phyloP scores from a whole-genome alignment of 37 sponge, comb jelly and placozoan genomes.

The Beroe ovata region DNA sequence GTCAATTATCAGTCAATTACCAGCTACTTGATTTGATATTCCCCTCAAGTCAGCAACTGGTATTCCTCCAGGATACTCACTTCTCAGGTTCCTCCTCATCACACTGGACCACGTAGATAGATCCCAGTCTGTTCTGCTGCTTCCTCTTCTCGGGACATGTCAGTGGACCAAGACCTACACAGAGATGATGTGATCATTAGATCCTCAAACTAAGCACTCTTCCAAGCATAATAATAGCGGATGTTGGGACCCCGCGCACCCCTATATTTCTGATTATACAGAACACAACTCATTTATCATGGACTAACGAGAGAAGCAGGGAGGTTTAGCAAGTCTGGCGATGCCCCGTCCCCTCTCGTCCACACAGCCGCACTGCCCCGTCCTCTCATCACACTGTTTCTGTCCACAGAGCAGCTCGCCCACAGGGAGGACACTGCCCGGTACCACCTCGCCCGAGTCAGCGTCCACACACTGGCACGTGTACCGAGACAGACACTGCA shows the following conservation, averaged over 20 bases:
- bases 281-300: too few species aligned
- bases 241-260: too few species aligned
- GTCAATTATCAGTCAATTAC: too few species aligned
- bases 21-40: too few species aligned
- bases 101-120: slow-evolving; percentile 29
- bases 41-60: neutral
- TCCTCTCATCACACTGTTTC: slow-evolving; percentile 6
- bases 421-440: neutral
- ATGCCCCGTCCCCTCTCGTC: slow-evolving; percentile 36
- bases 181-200: too few species aligned
- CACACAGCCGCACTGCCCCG: slow-evolving; percentile 20
- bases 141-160: slow-evolving; percentile 41
- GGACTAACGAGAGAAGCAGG: slow-evolving; percentile 49
- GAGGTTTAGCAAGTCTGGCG: neutral
- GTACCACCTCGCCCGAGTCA: neutral
- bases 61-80: neutral
- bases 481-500: slow-evolving; percentile 45
- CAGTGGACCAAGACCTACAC: slow-evolving; percentile 32
- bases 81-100: slow-evolving; percentile 44
- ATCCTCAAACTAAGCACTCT: too few species aligned
- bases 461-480: slow-evolving; percentile 58
- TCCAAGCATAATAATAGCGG: too few species aligned
- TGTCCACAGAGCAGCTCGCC: slow-evolving; percentile 22
- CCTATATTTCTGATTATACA: too few species aligned
- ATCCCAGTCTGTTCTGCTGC: slow-evolving; percentile 4